Base-by-base conservation (phyloP, 2,797 vertebrate genomes). In the Spea hammondii region DNA sequence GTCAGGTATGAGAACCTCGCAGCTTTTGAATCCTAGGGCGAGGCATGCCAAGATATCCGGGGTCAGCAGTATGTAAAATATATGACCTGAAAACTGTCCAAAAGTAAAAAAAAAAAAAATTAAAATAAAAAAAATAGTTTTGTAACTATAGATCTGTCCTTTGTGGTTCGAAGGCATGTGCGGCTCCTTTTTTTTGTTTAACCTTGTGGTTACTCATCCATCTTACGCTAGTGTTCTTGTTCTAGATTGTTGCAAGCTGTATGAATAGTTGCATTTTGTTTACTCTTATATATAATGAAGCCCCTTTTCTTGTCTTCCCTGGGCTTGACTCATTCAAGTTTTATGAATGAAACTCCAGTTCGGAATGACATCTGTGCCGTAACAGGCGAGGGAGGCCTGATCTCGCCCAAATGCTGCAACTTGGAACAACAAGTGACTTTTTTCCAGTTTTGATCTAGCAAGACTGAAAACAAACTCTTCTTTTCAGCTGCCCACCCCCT, bases 321-420 rank as follows among this genome's bases (percentile, higher is more conserved):
- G 77, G 75, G 74, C 82, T 85, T 1, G 3, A 78, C 84, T 44
- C 81, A 86, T 88, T 83, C 85, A 85, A 82, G 84, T 86, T 85
- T 85, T 87, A 89, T 88, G 85, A 89, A 87, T 91, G 85, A 87
- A 87, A 86, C 86, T 86, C 89, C 87, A 87, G 89, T 86, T 89
- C 82, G 85, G 88, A 83, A 83, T 84, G 84, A 87, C 88, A 89
- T 89, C 89, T 90, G 88, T 88, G 85, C 86, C 86, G 82, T 86
- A 89, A 88, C 86, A 89, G 86, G 86, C 82, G 86, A 78, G 87
- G 86, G 84, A 88, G 86, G 87, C 83, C 83, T 83, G 84, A 84
- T 87, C 86, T 86, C 85, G 86, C 86, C 89, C 88, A 88, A 88
- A 84, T 80, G 82, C 77, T 86, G 81, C 83, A 88, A 85, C 82